Conservation (phyloP, 1,140 invertebrate species). For the Bombus difficillimus region DNA sequence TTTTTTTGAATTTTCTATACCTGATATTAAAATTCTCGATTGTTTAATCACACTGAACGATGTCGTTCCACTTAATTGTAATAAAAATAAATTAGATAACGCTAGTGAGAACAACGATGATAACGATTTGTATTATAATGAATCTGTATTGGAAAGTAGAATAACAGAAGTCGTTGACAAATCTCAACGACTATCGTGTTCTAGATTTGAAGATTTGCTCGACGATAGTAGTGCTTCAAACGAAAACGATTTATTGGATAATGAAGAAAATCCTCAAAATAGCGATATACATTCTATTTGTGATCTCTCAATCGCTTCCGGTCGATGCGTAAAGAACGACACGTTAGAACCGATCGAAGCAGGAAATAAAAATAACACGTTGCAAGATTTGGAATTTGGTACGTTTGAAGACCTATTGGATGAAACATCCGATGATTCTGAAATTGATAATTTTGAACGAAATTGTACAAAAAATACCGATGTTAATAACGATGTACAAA, state of each 20-base stretch:
- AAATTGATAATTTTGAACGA: not conserved
- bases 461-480: not conserved
- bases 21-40: constrained; percentile 63
- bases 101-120: not conserved
- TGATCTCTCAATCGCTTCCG: not conserved
- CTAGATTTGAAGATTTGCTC: constrained; percentile 64
- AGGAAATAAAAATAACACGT: not conserved
- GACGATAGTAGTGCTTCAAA: constrained; percentile 57
- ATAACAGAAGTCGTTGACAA: not conserved
- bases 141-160: not conserved
- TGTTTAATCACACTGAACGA: not conserved
- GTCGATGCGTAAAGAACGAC: not conserved
- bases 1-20: constrained; percentile 67
- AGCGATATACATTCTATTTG: not conserved
- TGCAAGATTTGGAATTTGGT: constrained; percentile 2
- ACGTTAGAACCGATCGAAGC: not conserved
- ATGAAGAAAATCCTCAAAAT: not conserved
- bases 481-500: not conserved
- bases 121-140: constrained; percentile 22
- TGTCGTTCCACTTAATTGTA: not conserved
- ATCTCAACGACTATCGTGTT: not conserved
- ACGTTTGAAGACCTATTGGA: constrained; percentile 68
- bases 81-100: constrained; percentile 7
- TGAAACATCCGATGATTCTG: constrained; percentile 60
- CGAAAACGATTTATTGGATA: not conserved